A percentile compares a stretch with the other conserved stretches of the same genome.
phyloP scores from a whole-genome alignment of 2,113 vertebrate genomes.

The Melospiza georgiana region DNA sequence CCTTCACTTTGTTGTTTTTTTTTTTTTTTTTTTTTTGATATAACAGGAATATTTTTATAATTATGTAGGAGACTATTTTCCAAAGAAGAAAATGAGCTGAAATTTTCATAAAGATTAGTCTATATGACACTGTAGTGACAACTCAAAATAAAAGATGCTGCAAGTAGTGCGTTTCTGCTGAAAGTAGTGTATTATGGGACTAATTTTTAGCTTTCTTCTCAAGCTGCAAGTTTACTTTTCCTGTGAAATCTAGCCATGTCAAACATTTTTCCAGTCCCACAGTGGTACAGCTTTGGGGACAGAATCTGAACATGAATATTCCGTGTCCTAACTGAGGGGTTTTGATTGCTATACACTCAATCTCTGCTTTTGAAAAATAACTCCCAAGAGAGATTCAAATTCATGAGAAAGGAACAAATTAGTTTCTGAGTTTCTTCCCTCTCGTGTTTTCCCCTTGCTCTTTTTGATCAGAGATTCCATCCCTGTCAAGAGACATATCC shows the following conservation, averaged over 20 bases:
- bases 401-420: not conserved
- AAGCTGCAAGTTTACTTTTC: not conserved
- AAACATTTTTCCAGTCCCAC: not conserved
- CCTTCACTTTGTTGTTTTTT: not conserved
- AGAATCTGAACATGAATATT: not conserved
- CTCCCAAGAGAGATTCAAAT: not conserved
- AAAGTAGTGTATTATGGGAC: not conserved
- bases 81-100: not conserved
- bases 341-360: not conserved
- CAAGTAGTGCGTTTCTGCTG: not conserved
- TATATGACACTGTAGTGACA: not conserved
- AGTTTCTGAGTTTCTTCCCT: not conserved
- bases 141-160: not conserved
- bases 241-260: not conserved
- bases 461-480: not conserved
- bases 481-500: not conserved
- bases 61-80: not conserved
- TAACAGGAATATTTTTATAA: not conserved
- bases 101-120: not conserved
- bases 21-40: too few relatives aligned
- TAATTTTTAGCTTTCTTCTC: not conserved
- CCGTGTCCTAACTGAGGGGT: not conserved
- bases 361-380: not conserved
- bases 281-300: not conserved
- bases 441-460: accelerated